These are phyloP conservation scores for Prosapia bicincta DNA, from an alignment of 2,888 invertebrate genomes.

Conservation along the genomic window DNA sequence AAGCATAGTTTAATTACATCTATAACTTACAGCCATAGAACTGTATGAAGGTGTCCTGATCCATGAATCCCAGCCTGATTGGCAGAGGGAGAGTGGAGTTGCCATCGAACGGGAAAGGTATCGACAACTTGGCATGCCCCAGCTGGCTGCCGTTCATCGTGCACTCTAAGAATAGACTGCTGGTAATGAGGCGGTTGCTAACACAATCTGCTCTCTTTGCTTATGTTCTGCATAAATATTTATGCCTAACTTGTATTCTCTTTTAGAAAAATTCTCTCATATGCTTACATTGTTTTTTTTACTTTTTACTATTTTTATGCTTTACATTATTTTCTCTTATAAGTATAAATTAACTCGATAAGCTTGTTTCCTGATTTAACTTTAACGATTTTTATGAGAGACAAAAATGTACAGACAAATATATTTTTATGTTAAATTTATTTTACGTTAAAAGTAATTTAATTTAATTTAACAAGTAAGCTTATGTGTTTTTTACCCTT, in stretches of 20 bases:
- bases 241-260: neutral
- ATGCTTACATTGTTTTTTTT: too few species aligned
- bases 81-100: slow-evolving; percentile 13
- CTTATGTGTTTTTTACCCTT: too few species aligned
- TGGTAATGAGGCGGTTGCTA: neutral
- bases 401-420: too few species aligned
- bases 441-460: too few species aligned
- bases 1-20: too few species aligned
- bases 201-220: neutral
- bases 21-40: slow-evolving; percentile 27
- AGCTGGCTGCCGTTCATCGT: neutral
- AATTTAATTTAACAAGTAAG: too few species aligned
- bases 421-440: too few species aligned
- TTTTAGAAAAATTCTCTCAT: neutral
- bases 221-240: neutral
- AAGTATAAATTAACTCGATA: too few species aligned
- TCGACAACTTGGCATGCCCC: slow-evolving; percentile 4
- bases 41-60: slow-evolving; percentile 27
- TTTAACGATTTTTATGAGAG: too few species aligned
- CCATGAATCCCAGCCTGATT: slow-evolving; percentile 24
- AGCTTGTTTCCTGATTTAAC: too few species aligned
- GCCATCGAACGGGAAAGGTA: slow-evolving; percentile 7
- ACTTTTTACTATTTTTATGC: too few species aligned
- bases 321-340: too few species aligned
- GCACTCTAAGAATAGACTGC: neutral